Percentiles rank a stretch among this genome's conserved stretches.
These are phyloP conservation scores for Pseudanteris insignis DNA, from an alignment of 2,888 invertebrate species.

Conservation along the genomic window DNA sequence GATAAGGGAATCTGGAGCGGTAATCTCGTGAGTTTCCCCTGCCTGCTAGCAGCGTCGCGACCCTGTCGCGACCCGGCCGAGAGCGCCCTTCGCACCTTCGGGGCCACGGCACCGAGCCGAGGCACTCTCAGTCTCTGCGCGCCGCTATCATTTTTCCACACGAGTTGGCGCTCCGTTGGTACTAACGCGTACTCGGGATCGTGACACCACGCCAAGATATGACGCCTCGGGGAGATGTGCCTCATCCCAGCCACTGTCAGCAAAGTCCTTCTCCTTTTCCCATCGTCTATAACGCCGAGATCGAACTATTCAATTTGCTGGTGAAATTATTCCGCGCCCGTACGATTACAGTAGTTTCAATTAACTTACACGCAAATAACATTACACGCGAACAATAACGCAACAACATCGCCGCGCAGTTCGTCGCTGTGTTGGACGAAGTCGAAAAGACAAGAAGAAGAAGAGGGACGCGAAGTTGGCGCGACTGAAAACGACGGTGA, in stretches of 20 bases:
- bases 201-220: slow-evolving; percentile 41
- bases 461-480: slow-evolving; percentile 30
- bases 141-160: slow-evolving; percentile 71
- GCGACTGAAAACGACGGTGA: slow-evolving; percentile 25
- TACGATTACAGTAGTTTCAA: slow-evolving; percentile 11
- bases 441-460: slow-evolving; percentile 25
- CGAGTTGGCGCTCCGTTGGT: slow-evolving; percentile 51
- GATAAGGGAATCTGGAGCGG: slow-evolving; percentile 65
- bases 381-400: too few relatives aligned
- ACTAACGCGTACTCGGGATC: slow-evolving; percentile 44
- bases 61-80: slow-evolving; percentile 34
- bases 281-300: slow-evolving; percentile 13
- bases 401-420: too few relatives aligned
- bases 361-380: too few relatives aligned
- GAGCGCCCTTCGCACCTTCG: slow-evolving; percentile 26
- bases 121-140: slow-evolving; percentile 34
- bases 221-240: slow-evolving; percentile 26
- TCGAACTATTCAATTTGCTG: slow-evolving; percentile 31
- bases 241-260: slow-evolving; percentile 11
- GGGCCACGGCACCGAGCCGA: slow-evolving; percentile 13
- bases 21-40: slow-evolving; percentile 65
- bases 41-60: background rate
- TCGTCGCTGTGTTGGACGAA: too few relatives aligned
- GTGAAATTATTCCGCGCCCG: slow-evolving; percentile 21
- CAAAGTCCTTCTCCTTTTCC: slow-evolving; percentile 14